Percentiles rank a stretch among this genome's conserved stretches.
Evolutionary conservation across 2,888 invertebrate species (phyloP).

Genomic region (Tipula confusa): DNA sequence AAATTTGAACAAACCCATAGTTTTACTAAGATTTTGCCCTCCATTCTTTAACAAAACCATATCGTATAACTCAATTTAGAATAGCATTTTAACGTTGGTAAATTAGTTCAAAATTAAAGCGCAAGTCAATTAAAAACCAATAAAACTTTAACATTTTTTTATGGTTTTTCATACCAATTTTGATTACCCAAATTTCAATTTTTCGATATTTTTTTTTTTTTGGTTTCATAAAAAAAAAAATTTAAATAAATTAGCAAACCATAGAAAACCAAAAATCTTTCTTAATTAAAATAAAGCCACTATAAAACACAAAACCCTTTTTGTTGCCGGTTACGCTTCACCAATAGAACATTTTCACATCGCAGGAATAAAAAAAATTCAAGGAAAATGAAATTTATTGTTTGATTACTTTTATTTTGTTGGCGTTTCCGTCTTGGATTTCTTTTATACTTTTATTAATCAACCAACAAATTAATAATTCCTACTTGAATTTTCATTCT

Average conservation of each 20-base stretch:
- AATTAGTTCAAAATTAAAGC: no score
- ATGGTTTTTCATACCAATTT: no score
- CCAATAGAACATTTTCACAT: not conserved
- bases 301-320: not conserved
- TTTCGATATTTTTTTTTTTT: not conserved
- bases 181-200: conserved; percentile 21
- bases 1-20: no score
- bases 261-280: not conserved
- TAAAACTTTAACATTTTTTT: no score
- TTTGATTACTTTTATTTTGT: not conserved
- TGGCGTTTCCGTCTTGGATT: not conserved
- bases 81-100: no score
- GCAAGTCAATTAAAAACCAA: no score
- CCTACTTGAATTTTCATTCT: not conserved
- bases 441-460: not conserved
- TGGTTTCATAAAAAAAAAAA: not conserved
- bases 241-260: not conserved
- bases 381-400: not conserved
- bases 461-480: conserved; percentile 25
- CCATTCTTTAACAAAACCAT: no score
- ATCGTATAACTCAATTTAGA: no score
- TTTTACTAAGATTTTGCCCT: no score
- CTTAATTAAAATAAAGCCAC: conserved; percentile 16
- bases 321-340: not conserved
- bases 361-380: not conserved